Percentiles rank a stretch among this genome's conserved stretches.
Evolutionary conservation across 1,140 invertebrate species (phyloP).

Genomic region (Heterodera schachtii): DNA sequence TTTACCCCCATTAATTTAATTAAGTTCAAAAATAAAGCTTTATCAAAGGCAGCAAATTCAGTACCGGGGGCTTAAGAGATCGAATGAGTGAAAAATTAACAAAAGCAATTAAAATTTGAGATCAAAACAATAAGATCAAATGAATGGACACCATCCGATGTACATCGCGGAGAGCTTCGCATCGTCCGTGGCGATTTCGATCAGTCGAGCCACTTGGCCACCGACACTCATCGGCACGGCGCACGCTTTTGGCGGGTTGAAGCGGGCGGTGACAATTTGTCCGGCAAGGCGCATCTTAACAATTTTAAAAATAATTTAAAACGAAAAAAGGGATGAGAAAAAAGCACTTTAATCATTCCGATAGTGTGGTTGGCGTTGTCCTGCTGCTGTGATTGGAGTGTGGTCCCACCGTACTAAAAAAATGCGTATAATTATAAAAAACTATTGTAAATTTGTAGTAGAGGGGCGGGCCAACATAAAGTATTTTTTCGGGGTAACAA

Average conservation of each 20-base stretch:
- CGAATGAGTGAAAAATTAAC: no score
- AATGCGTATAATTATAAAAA: no score
- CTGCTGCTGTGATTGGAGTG: background rate
- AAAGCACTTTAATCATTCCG: slow-evolving; percentile 8
- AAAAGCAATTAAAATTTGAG: background rate
- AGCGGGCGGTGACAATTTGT: slow-evolving; percentile 41
- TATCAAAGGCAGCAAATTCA: no score
- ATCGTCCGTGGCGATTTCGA: slow-evolving; percentile 75
- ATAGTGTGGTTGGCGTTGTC: slow-evolving; percentile 1
- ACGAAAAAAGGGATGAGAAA: background rate
- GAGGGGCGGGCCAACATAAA: no score
- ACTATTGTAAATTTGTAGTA: no score
- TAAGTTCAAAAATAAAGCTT: no score
- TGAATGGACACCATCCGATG: slow-evolving; percentile 85
- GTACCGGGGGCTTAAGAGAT: no score
- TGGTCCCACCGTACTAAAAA: background rate
- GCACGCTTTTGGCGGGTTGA: slow-evolving; percentile 38
- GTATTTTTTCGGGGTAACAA: no score
- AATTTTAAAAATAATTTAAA: background rate
- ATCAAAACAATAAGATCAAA: slow-evolving; percentile 68
- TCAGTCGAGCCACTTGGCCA: slow-evolving; percentile 55
- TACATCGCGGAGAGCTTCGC: slow-evolving; percentile 93
- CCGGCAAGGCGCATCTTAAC: slow-evolving; percentile 13
- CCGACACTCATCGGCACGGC: slow-evolving; percentile 30
- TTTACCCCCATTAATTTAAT: no score